Conservation (phyloP, 1,140 invertebrate species). For the Dufourea novaeangliae region DNA sequence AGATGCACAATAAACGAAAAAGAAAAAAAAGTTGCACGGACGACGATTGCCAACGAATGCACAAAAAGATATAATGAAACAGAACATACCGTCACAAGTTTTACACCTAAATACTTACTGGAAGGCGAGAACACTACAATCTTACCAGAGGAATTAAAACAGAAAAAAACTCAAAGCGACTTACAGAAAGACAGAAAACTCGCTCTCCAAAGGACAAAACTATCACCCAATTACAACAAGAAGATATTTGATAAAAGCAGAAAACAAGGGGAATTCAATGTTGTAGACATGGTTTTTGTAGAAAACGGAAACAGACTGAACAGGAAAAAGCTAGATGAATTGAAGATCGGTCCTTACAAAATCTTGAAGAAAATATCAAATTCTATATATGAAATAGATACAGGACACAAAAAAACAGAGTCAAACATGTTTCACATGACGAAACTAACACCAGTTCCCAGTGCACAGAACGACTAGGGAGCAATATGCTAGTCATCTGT, state of each 20-base stretch:
- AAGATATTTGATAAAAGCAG: conserved; percentile 9
- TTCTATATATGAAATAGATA: conserved; percentile 13
- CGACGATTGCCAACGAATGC: conserved; percentile 9
- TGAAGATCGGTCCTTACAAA: conserved; percentile 15
- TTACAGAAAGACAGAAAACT: conserved; percentile 14
- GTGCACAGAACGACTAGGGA: no score
- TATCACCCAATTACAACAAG: conserved; percentile 17
- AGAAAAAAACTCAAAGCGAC: not conserved
- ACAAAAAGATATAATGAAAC: conserved; percentile 24
- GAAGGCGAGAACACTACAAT: not conserved
- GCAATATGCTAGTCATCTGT: no score
- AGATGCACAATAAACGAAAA: conserved; percentile 21
- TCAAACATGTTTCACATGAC: not conserved
- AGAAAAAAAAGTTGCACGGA: conserved; percentile 7
- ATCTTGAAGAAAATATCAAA: conserved; percentile 16
- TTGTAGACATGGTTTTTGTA: conserved; percentile 4
- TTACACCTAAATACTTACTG: conserved; percentile 14
- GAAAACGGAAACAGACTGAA: conserved; percentile 15
- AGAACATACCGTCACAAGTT: conserved; percentile 22
- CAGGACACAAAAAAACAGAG: not conserved
- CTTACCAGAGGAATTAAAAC: conserved; percentile 27
- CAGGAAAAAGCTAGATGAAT: conserved; percentile 14
- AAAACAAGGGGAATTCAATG: not conserved
- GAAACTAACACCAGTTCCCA: conserved; percentile 10
- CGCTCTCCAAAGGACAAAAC: conserved; percentile 7